These are phyloP conservation scores for Darevskia nairensis DNA, from an alignment of 2,797 vertebrate genomes.

Conservation along the genomic window DNA sequence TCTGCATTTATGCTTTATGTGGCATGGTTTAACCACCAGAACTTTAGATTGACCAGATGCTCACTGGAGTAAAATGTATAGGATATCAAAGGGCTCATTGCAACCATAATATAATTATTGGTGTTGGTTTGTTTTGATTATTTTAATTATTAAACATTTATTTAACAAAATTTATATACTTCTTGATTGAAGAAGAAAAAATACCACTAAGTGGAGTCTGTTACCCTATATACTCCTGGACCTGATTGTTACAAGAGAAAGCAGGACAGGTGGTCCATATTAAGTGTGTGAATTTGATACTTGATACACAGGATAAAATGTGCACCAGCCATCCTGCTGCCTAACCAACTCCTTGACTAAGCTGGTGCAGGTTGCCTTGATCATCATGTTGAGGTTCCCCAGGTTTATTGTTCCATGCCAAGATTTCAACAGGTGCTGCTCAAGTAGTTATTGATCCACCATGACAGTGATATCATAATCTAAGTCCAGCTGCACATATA, in stretches of 20 bases:
- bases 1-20: background rate
- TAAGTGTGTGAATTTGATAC: background rate
- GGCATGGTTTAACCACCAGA: background rate
- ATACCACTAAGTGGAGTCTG: too few species aligned
- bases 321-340: background rate
- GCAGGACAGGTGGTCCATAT: background rate
- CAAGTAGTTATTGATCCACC: background rate
- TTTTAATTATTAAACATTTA: background rate
- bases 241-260: background rate
- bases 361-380: background rate
- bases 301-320: background rate
- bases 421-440: background rate
- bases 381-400: background rate
- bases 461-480: background rate
- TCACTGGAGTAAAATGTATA: background rate
- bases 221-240: background rate
- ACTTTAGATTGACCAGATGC: background rate
- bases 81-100: background rate
- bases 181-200: too few species aligned
- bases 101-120: background rate
- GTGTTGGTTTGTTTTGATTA: background rate
- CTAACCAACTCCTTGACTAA: background rate
- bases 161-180: too few species aligned
- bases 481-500: background rate
- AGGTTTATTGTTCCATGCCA: background rate